These are phyloP conservation scores for Chiloscyllium plagiosum DNA, from an alignment of 2,113 vertebrate species.

Conservation along the genomic window DNA sequence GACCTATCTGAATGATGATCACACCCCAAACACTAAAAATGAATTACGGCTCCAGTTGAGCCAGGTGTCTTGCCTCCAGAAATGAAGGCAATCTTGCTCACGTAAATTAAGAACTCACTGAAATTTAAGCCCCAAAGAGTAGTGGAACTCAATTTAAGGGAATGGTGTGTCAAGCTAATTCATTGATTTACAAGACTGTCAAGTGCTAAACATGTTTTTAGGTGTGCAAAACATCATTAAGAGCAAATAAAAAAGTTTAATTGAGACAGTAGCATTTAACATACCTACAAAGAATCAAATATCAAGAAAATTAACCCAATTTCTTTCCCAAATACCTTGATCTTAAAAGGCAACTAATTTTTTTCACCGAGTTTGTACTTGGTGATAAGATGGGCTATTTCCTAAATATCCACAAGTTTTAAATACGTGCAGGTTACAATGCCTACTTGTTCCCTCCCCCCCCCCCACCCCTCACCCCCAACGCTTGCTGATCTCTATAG, in stretches of 20 bases:
- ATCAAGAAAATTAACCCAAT: not conserved
- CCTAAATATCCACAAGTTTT: not conserved
- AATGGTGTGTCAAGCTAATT: slow-evolving; percentile 25
- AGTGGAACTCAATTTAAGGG: not conserved
- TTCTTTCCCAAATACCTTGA: too few species aligned
- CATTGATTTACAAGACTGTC: slow-evolving; percentile 3
- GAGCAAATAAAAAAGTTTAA: too few species aligned
- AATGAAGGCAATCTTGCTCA: slow-evolving; percentile 55
- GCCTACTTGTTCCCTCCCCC: not conserved
- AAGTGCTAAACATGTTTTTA: slow-evolving; percentile 13
- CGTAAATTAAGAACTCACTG: slow-evolving; percentile 46
- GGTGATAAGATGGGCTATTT: not conserved
- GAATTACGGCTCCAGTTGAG: slow-evolving; percentile 76
- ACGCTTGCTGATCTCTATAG: not conserved
- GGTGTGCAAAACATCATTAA: slow-evolving; percentile 13
- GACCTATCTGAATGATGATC: slow-evolving; percentile 75
- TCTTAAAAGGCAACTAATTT: not conserved
- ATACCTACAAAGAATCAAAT: not conserved
- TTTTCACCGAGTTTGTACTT: not conserved
- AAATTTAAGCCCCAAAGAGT: slow-evolving; percentile 47
- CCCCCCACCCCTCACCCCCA: not conserved
- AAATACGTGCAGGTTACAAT: not conserved
- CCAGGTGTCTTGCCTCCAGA: slow-evolving; percentile 92
- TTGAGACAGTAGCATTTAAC: not conserved
- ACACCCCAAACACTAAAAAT: slow-evolving; percentile 86